These are phyloP conservation scores for Odontothrips loti DNA, from an alignment of 2,888 invertebrate genomes.

Conservation along the genomic window DNA sequence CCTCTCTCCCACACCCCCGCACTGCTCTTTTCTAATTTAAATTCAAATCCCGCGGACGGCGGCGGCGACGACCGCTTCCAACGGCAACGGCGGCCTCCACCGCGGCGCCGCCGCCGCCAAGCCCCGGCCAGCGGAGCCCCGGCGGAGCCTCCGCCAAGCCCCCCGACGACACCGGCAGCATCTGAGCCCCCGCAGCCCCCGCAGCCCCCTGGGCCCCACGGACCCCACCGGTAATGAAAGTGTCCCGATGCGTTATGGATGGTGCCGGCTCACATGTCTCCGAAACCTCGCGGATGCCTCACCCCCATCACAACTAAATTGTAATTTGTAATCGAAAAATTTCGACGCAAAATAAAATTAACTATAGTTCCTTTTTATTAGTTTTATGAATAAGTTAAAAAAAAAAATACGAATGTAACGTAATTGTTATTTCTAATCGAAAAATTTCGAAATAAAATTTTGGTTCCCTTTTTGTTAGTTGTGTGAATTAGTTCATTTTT, in stretches of 20 bases:
- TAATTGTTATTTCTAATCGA: too few species aligned
- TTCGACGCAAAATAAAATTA: too few species aligned
- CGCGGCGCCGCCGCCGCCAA: background rate
- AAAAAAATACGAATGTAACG: too few species aligned
- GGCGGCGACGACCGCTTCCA: background rate
- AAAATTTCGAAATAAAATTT: too few species aligned
- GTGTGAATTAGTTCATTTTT: background rate
- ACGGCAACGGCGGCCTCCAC: too few species aligned
- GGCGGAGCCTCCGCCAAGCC: background rate
- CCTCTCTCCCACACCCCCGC: background rate
- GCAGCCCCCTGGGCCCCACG: background rate
- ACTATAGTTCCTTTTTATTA: too few species aligned
- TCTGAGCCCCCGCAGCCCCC: background rate
- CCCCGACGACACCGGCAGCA: background rate
- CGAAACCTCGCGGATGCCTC: too few species aligned
- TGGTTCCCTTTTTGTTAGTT: too few species aligned
- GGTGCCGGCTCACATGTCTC: background rate
- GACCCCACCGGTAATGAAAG: background rate
- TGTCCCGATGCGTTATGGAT: background rate
- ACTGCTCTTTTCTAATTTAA: conserved; percentile 13
- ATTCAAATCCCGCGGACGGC: background rate
- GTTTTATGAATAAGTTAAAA: too few species aligned
- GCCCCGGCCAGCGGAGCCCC: background rate
- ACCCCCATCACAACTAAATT: too few species aligned
- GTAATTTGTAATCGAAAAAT: too few species aligned